Base-by-base conservation (phyloP, 2,888 invertebrate species). In the Seira ritae region DNA sequence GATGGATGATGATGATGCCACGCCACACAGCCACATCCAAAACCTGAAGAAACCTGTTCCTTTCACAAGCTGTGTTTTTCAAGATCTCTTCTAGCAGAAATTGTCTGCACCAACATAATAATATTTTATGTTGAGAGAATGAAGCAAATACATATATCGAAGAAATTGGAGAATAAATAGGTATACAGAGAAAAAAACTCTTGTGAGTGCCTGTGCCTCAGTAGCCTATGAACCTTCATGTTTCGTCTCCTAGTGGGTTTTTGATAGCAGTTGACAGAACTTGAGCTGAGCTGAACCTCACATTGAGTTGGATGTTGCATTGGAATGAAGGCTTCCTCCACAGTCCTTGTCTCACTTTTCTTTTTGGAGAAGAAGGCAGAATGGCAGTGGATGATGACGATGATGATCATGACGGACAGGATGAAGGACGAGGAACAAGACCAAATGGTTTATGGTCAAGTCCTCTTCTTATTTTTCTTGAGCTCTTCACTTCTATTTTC, bases 381-480 rank as follows among this genome's bases (percentile, higher is more conserved):
- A 76, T 76, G 42, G 70, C 71, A 4, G 8, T 31, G 31, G 31
- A 31, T 31, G 31, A 31, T 31, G 31, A n/a, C 60, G 70, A 75
- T 66, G 76, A 69, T 62, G 75, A 67, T 8, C n/a, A 70, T 72
- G 72, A 73, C 50, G 73, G 73, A 55, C 50, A 22, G 66, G 69
- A 67, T 72, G 72, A 72, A 70, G 66, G 71, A 66, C 50, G 80
- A 77, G 24, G 70, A 75, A 79, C 73, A 85, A 66, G 77, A 70
- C 74, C 83, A 87, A 86, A 86, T 84, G 84, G 82, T 84, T 87
- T 85, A 85, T 86, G 87, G 86, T 85, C 87, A 87, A 85, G 80
- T 81, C 69, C 77, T 8, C 55, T 65, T 80, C 74, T 70, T 62
- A 66, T 62, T 42, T 24, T 55, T 55, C 23, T 67, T 73, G 15